Conservation (phyloP, 2,113 vertebrate species). For the Australoheros scitulus region DNA sequence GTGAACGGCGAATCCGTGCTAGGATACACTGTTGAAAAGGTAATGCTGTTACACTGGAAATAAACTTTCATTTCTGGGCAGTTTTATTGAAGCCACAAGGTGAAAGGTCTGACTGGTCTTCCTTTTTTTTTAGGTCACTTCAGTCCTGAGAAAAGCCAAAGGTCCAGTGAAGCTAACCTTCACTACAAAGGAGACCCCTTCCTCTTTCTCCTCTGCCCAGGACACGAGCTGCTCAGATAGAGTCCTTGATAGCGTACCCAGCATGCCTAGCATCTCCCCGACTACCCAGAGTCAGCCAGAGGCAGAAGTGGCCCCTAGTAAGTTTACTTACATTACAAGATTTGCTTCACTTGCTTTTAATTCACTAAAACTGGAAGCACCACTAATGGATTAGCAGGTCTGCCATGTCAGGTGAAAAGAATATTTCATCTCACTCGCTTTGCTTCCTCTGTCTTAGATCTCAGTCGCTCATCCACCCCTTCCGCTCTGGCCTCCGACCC, state of each 20-base stretch:
- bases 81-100: neutral
- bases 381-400: neutral
- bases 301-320: constrained; percentile 83
- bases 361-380: neutral
- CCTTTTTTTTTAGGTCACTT: constrained; percentile 79
- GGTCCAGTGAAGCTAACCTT: constrained; percentile 82
- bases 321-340: constrained; percentile 43
- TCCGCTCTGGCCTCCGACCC: constrained; percentile 88
- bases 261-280: constrained; percentile 30
- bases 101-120: neutral
- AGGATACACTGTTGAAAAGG: constrained; percentile 87
- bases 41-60: constrained; percentile 49
- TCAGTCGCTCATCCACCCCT: constrained; percentile 91
- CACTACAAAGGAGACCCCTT: constrained; percentile 66
- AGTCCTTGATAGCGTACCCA: constrained; percentile 37
- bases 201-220: constrained; percentile 28
- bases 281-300: constrained; percentile 74
- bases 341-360: neutral
- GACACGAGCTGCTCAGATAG: constrained; percentile 57
- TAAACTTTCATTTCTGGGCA: neutral
- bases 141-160: constrained; percentile 81
- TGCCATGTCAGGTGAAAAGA: neutral
- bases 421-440: neutral
- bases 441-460: constrained; percentile 65
- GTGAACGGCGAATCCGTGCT: constrained; percentile 87